phyloP scores from a whole-genome alignment of 2,113 vertebrate species.

The Axis porcinus region DNA sequence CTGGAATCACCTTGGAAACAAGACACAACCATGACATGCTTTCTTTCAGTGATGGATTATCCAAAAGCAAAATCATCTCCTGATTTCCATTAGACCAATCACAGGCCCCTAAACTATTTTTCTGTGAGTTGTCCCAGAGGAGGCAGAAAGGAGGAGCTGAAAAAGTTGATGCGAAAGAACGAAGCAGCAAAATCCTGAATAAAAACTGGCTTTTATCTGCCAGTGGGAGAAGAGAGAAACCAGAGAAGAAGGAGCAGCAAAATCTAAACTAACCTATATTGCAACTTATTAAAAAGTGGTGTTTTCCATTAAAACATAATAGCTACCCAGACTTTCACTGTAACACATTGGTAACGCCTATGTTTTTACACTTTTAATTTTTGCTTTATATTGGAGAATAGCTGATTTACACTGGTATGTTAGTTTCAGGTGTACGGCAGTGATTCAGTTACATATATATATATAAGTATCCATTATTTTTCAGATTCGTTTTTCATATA shows the following conservation, averaged over 20 bases:
- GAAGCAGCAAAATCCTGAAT: neutral
- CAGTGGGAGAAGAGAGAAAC: neutral
- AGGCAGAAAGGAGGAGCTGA: neutral
- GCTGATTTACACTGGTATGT: neutral
- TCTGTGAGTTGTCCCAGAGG: neutral
- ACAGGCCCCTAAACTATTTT: neutral
- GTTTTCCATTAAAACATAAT: neutral
- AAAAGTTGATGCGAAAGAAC: neutral
- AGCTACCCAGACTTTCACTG: neutral
- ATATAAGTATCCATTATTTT: neutral
- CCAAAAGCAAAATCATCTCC: neutral
- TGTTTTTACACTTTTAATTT: neutral
- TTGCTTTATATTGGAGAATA: neutral
- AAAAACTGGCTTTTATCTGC: neutral
- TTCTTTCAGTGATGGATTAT: neutral
- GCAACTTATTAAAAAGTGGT: neutral
- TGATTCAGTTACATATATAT: neutral
- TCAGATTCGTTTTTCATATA: neutral
- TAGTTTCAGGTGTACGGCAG: neutral
- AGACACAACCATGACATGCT: neutral
- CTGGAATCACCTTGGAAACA: neutral
- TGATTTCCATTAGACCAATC: neutral
- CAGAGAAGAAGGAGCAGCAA: neutral
- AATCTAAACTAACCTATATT: neutral
- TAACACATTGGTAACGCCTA: neutral